Evolutionary conservation across 1,140 invertebrate genomes (phyloP).

Genomic region (Hydropsyche tenuis): DNA sequence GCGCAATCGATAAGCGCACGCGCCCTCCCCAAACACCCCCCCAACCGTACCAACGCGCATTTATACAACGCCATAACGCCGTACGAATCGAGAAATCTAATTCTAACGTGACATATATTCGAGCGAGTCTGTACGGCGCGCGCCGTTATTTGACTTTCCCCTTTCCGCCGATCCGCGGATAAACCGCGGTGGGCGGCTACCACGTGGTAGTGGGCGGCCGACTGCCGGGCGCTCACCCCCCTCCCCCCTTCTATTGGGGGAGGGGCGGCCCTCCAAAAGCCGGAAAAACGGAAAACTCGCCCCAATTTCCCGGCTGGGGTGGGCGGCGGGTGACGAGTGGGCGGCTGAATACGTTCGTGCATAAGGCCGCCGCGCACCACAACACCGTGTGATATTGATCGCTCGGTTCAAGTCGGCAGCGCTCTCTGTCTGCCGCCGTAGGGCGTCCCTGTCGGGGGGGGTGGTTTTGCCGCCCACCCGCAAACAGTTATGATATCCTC

Average conservation of each 20-base stretch:
- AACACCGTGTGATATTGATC: conserved; percentile 45
- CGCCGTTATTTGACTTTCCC: conserved; percentile 36
- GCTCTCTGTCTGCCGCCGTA: conserved; percentile 11
- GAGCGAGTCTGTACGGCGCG: conserved; percentile 11
- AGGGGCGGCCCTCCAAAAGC: conserved; percentile 34
- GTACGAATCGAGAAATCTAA: conserved; percentile 32
- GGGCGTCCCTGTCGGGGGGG: conserved; percentile 25
- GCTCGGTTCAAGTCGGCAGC: conserved; percentile 34
- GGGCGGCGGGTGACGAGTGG: neutral
- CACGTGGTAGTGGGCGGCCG: neutral
- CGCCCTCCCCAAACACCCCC: neutral
- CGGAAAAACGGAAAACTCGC: conserved; percentile 41
- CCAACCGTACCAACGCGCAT: neutral
- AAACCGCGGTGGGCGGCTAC: conserved; percentile 26
- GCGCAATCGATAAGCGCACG: neutral
- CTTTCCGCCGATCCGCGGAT: conserved; percentile 32
- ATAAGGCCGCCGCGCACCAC: conserved; percentile 39
- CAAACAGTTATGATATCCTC: conserved; percentile 45
- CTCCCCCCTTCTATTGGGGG: too few relatives aligned
- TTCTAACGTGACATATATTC: conserved; percentile 36
- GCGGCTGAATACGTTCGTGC: conserved; percentile 35
- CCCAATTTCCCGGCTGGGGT: conserved; percentile 31
- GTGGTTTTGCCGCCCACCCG: conserved; percentile 1
- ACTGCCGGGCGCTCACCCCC: neutral
- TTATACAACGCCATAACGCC: neutral